Evolutionary conservation across 92 coral and sea anemone genomes (phyloP).

Genomic region (Umimayanthus kanabou): DNA sequence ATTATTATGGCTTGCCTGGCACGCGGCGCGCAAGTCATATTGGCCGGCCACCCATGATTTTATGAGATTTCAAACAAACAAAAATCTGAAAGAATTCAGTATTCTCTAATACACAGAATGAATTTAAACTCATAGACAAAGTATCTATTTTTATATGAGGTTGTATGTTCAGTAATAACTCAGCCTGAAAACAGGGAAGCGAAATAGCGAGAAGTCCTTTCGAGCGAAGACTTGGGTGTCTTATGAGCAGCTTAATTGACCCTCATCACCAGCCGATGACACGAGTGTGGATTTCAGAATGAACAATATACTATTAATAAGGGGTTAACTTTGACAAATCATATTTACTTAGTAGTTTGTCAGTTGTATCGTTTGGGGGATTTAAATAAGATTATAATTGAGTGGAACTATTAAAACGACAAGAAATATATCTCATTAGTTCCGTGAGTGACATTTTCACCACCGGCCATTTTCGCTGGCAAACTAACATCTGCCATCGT

Average conservation of each 20-base stretch:
- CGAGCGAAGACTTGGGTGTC: background rate
- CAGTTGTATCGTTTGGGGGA: conserved; percentile 30
- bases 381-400: conserved; percentile 42
- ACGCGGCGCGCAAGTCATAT: background rate
- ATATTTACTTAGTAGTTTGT: conserved; percentile 30
- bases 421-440: conserved; percentile 38
- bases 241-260: background rate
- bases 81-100: background rate
- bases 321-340: conserved; percentile 21
- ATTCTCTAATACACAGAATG: background rate
- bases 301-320: conserved; percentile 35
- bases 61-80: conserved; percentile 2
- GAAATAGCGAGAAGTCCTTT: background rate
- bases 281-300: conserved; percentile 9
- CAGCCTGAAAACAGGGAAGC: background rate
- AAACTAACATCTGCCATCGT: conserved; percentile 29
- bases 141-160: background rate
- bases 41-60: background rate
- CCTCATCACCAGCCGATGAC: background rate
- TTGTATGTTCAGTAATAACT: background rate
- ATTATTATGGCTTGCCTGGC: background rate
- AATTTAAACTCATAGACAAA: background rate
- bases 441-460: conserved; percentile 7
- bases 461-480: conserved; percentile 29
- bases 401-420: conserved; percentile 21